Base-by-base conservation (phyloP, 2,888 invertebrate genomes). In the Epirrita christyi region DNA sequence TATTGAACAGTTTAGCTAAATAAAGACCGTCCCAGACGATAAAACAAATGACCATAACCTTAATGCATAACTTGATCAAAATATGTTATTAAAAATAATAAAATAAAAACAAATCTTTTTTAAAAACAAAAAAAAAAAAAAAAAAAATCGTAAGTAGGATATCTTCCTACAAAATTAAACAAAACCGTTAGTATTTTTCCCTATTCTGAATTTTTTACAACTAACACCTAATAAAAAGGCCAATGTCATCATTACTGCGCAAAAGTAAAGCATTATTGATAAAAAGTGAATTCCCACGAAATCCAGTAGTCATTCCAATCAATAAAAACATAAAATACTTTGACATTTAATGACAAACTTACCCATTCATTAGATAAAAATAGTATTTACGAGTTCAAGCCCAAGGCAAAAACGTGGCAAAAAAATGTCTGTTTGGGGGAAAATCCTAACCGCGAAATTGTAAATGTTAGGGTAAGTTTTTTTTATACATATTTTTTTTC, bases 281-380 rank as follows among this genome's bases (percentile, higher is more conserved):
- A 63, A 61, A 69, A 68, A 72, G 70, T 75, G 69, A 42, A 70
- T 90, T 90, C 89, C 78, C 91, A 88, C 89, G 83, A 69, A 71
- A 69, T 76, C 60, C 61, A 53, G 50, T 70, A 72, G 72, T 79
- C 76, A 75, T 70, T 74, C 64, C 73, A 73, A 84, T 85, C 81
- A 80, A 86, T 85, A 76, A 77, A 75, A 86, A 81, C 80, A 82
- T 86, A 86, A 88, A 88, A 89, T 86, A 86, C 75, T 90, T 88
- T 89, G 90, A 90, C 87, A 83, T 80, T 78, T 83, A 86, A 85
- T 86, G 84, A 86, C 83, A 80, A 83, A 85, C 75, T 75, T 71
- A 79, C 75, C 80, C 76, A 80, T 79, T 67, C 70, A 73, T 78
- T 60, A 55, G 29, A 49, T 14, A 66, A 73, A 75, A 75, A 71